Evolutionary conservation across 2,113 vertebrate genomes (phyloP), one percentile per base, ranked within the genome.

Genomic region (Perccottus glenii): DNA sequence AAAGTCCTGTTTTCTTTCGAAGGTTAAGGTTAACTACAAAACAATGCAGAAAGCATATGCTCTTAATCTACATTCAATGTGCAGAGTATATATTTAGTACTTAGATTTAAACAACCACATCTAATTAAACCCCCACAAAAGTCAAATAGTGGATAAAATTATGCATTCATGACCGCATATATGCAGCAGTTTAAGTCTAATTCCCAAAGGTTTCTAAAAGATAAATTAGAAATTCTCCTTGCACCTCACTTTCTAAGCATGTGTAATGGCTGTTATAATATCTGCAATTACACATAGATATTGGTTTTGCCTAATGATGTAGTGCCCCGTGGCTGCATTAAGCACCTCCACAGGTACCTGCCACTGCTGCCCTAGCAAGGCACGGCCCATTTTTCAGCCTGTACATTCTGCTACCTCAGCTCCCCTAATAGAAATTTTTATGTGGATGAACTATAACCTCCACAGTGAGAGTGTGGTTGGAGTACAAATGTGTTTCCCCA

Each of bases 401-500:
- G 86, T 73, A 81, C 64, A 88, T 94, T 95, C 81, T 95, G 95
- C 95, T 91, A 88, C 80, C 91, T 96, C 94, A 96, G 93, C 94
- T 94, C 89, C 85, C 78, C 83, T 90, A 94, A 90, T 91, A 94
- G 85, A 88, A 78, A 78, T 77, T 86, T 86, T 91, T 84, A 79
- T 83, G 86, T 86, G 77, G 62, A 87, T 87, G 80, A 93, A 89
- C 90, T 86, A 35, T 89, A 93, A 94, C 93, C 93, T 92, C 85
- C 35, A 66, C 81, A 77, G 89, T 78, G 83, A 92, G 81, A 89
- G 77, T 88, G 51, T 68, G 80, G 85, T 77, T 80, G 82, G 79
- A 70, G 88, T 78, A 93, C 66, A 86, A 94, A 95, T 88, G 87
- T 51, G 50, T 84, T 92, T 89, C 84, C 81, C 88, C 93, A 91